These are phyloP conservation scores for Sinocyclocheilus anshuiensis DNA, from an alignment of 2,113 vertebrate genomes.

Conservation along the genomic window DNA sequence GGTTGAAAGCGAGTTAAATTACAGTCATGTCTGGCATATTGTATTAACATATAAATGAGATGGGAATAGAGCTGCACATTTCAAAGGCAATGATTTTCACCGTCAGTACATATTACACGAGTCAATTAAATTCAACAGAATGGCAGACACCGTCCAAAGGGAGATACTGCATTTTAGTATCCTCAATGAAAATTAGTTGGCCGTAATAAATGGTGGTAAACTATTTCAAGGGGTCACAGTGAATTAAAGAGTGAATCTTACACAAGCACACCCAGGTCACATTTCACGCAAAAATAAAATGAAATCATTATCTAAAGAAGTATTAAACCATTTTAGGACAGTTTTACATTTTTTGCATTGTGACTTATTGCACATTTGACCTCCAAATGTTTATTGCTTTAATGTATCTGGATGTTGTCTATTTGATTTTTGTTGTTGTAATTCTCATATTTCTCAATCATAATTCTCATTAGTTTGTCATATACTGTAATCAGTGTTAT, in stretches of 20 bases:
- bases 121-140: constrained; percentile 10
- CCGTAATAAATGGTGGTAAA: not conserved
- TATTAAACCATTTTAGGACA: not conserved
- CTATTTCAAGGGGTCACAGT: not conserved
- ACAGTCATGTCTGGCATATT: constrained; percentile 31
- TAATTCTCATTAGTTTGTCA: not conserved
- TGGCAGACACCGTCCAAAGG: not conserved
- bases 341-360: not conserved
- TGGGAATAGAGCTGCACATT: constrained; percentile 2
- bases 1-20: constrained; percentile 34
- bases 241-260: not conserved
- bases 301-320: not conserved
- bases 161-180: not conserved
- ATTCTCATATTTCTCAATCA: not conserved
- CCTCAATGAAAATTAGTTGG: not conserved
- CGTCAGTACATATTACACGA: not conserved
- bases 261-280: not conserved
- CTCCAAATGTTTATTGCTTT: no score
- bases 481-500: no score
- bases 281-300: not conserved
- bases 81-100: constrained; percentile 31
- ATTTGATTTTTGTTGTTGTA: not conserved
- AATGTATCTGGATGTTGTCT: not conserved
- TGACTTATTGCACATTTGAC: not conserved
- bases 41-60: constrained; percentile 53